phyloP scores from a whole-genome alignment of 2,113 vertebrate genomes.

The Vulpes lagopus region DNA sequence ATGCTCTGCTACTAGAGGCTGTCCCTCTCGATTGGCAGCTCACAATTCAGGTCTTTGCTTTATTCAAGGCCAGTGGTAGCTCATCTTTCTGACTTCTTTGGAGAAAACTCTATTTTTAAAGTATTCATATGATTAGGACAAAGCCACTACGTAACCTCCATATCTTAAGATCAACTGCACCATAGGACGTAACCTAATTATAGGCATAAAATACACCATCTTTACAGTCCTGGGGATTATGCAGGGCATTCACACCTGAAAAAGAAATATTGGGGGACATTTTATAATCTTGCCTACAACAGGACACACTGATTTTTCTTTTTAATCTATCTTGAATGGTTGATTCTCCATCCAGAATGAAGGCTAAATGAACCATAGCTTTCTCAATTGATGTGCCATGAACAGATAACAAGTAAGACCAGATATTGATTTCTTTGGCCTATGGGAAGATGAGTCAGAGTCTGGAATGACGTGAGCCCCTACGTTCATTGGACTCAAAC shows the following conservation, averaged over 20 bases:
- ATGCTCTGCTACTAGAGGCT: not conserved
- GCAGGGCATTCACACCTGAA: not conserved
- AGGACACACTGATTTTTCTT: not conserved
- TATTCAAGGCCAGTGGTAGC: constrained; percentile 4
- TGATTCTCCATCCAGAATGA: constrained; percentile 5
- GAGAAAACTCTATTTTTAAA: constrained; percentile 27
- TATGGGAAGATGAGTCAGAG: constrained; percentile 33
- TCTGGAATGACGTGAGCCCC: not conserved
- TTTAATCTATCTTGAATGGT: not conserved
- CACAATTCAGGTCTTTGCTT: not conserved
- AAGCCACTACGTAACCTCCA: not conserved
- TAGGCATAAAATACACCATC: not conserved
- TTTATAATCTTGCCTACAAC: not conserved
- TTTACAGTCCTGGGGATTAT: not conserved
- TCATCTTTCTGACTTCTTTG: not conserved
- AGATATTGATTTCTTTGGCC: not conserved
- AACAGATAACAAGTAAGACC: not conserved
- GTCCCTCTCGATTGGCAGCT: not conserved
- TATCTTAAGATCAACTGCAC: constrained; percentile 27
- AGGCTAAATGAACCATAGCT: not conserved
- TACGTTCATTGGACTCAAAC: not conserved
- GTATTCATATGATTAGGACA: not conserved
- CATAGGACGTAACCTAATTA: not conserved
- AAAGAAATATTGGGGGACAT: not conserved
- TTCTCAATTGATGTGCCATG: not conserved